phyloP scores from a whole-genome alignment of 1,140 invertebrate genomes.

The Lysiphlebus fabarum region DNA sequence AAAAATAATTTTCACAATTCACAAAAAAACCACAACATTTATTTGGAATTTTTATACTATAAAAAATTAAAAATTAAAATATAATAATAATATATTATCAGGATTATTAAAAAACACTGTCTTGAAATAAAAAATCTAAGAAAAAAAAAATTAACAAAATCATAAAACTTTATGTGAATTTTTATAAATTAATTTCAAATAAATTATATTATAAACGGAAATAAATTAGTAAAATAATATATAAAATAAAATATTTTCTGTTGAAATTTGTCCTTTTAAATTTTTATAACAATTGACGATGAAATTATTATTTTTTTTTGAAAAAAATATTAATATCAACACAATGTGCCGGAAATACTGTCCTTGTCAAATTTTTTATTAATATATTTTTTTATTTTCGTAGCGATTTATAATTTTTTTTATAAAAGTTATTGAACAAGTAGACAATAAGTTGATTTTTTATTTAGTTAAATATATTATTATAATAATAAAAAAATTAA shows the following conservation, averaged over 20 bases:
- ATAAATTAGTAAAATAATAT: too few species aligned
- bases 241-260: background rate
- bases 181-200: too few species aligned
- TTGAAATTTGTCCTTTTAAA: too few species aligned
- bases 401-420: too few species aligned
- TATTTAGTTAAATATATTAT: background rate
- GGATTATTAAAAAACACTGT: background rate
- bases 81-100: background rate
- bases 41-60: background rate
- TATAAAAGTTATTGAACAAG: background rate
- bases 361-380: slow-evolving; percentile 1
- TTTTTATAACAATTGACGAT: background rate
- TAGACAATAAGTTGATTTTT: slow-evolving; percentile 1
- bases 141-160: too few species aligned
- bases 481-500: background rate
- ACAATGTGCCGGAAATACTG: slow-evolving; percentile 15
- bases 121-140: too few species aligned
- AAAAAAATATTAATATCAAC: background rate
- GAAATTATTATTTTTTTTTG: background rate
- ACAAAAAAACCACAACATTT: background rate
- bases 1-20: slow-evolving; percentile 1
- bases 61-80: background rate
- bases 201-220: too few species aligned
- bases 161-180: too few species aligned
- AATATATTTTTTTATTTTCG: slow-evolving; percentile 3